Evolutionary conservation across 2,888 invertebrate species (phyloP).

Genomic region (Axea sp.): DNA sequence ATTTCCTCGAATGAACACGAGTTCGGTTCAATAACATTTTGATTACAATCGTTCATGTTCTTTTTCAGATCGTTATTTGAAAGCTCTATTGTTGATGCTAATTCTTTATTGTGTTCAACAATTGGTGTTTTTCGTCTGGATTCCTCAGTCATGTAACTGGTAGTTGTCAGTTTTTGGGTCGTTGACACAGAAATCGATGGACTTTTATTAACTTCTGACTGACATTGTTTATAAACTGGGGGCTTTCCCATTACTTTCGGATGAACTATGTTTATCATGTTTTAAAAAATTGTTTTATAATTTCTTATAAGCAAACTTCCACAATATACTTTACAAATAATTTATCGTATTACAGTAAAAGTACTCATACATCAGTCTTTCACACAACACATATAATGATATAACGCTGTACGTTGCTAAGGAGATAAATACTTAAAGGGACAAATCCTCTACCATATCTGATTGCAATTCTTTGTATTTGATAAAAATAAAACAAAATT

Average conservation of each 20-base stretch:
- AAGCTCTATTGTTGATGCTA: too few species aligned
- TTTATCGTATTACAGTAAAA: too few species aligned
- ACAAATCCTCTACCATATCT: too few species aligned
- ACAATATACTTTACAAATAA: too few species aligned
- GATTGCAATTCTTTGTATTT: too few species aligned
- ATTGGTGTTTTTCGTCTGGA: conserved; percentile 1
- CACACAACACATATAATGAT: too few species aligned
- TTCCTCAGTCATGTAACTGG: conserved; percentile 36
- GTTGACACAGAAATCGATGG: conserved; percentile 11
- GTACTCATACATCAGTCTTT: too few species aligned
- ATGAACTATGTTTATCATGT: conserved; percentile 44
- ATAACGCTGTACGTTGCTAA: conserved; percentile 14
- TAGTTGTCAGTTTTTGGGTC: conserved; percentile 18
- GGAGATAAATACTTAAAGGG: conserved; percentile 6
- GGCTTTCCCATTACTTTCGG: conserved; percentile 44
- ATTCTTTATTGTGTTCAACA: conserved; percentile 1
- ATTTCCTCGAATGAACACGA: conserved; percentile 70
- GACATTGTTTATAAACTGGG: conserved; percentile 41
- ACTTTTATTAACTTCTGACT: conserved; percentile 15
- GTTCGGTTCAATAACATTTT: conserved; percentile 70
- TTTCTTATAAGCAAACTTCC: too few species aligned
- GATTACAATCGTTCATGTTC: conserved; percentile 68
- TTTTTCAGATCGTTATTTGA: conserved; percentile 23
- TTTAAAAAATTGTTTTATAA: background rate
- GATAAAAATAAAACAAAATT: too few species aligned